phyloP scores from a whole-genome alignment of 2,888 invertebrate genomes.

The Ochropleura plecta region DNA sequence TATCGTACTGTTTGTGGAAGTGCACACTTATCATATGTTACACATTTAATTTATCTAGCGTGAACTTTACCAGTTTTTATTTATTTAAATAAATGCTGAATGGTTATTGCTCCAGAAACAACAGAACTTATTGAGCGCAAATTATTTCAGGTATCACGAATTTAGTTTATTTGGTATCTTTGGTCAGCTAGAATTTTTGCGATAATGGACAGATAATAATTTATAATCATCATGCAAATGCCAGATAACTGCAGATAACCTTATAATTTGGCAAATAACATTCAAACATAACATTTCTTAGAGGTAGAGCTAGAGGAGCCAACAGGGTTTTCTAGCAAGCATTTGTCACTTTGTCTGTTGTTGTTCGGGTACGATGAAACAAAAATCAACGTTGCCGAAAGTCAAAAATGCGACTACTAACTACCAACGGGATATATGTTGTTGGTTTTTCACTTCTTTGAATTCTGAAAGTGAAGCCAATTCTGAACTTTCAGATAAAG shows the following conservation, averaged over 20 bases:
- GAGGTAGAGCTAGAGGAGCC: background rate
- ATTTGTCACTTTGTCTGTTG: background rate
- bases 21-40: conserved; percentile 68
- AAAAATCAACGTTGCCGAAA: too few relatives aligned
- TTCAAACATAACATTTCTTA: background rate
- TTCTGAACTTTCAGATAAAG: background rate
- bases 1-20: conserved; percentile 79
- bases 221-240: conserved; percentile 25
- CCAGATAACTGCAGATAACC: conserved; percentile 31
- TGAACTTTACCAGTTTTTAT: conserved; percentile 45
- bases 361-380: too few relatives aligned
- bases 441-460: background rate
- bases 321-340: background rate
- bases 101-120: conserved; percentile 15
- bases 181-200: conserved; percentile 16
- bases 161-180: conserved; percentile 16
- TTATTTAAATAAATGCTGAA: conserved; percentile 12
- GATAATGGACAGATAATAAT: conserved; percentile 34
- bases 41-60: conserved; percentile 56
- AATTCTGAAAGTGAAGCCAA: too few relatives aligned
- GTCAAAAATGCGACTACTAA: too few relatives aligned
- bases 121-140: conserved; percentile 3
- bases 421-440: too few relatives aligned
- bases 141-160: conserved; percentile 2
- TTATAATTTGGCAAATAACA: conserved; percentile 18